Evolutionary conservation across 2,113 vertebrate genomes (phyloP).

Genomic region (Melanerpes formicivorus): DNA sequence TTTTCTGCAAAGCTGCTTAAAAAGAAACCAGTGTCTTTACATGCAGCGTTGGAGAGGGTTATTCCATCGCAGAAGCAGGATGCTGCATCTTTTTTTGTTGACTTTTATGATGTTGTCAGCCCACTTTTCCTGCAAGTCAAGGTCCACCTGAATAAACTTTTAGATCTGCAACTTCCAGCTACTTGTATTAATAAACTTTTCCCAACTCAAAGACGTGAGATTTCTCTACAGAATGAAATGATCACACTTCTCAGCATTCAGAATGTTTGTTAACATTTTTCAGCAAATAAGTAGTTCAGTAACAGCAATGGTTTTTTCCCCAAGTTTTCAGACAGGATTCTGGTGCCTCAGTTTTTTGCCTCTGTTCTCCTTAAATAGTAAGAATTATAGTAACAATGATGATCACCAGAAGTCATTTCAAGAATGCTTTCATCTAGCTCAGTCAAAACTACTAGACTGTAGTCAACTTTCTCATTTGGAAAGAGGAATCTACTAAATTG

Average conservation of each 20-base stretch:
- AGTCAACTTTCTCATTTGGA: background rate
- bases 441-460: background rate
- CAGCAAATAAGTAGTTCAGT: background rate
- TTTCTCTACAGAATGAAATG: background rate
- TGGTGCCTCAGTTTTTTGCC: background rate
- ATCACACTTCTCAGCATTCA: background rate
- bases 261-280: background rate
- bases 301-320: too few relatives aligned
- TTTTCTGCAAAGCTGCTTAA: background rate
- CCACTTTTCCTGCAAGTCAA: background rate
- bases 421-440: background rate
- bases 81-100: background rate
- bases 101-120: background rate
- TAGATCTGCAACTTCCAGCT: background rate
- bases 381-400: background rate
- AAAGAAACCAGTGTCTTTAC: background rate
- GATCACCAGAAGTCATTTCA: background rate
- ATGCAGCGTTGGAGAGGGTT: rapidly evolving
- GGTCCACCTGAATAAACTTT: background rate
- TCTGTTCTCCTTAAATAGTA: background rate
- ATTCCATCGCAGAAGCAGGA: background rate
- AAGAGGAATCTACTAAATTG: background rate
- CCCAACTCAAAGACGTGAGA: background rate
- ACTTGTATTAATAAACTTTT: background rate
- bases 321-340: background rate